Base-by-base conservation (phyloP, 2,113 vertebrate species). In the Dipodomys stephensi region DNA sequence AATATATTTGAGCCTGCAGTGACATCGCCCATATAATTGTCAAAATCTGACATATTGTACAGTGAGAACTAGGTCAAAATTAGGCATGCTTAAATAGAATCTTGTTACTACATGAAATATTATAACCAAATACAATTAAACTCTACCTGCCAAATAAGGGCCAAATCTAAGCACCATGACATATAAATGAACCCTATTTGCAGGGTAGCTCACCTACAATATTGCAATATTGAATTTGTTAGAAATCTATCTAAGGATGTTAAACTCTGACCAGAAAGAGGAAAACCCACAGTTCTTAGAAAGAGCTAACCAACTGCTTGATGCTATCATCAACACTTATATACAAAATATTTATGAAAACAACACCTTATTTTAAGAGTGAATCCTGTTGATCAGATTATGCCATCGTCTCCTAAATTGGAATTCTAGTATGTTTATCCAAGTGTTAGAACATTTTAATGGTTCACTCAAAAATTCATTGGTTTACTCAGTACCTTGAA, bases 71-170 rank as follows among this genome's bases (percentile, higher is more conserved):
- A 93, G 80, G 76, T 82, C 96, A 76, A 97, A 97, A 95, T 71
- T 83, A 73, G 93, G 79, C 91, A 95, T 91, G 74, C 87, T 95
- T 86, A 91, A 77, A 92, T 88, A 97, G 90, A 95, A 62, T 91
- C 85, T 96, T 97, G 90, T 97, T 94, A 94, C 19, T 0, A 57
- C 32, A 92, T 97, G 77, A 97, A 96, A 95, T 97, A 96, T 94
- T 96, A 97, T 97, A 97, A 95, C 88, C 92, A 92, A 97, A 95
- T 95, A 91, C 90, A 96, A 23, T 93, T 96, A 95, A 97, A 97
- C 74, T 92, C 88, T 79, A 90, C 88, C 90, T 71, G 46, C 88
- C 83, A 95, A 7, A 0, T 84, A 84, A 76, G 53, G 71, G 53
- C 16, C 0, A 25, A 95, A 96, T 86, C 89, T 77, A 90, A 94